Conservation (phyloP, 2,888 invertebrate species). For the Octodonta nipae region DNA sequence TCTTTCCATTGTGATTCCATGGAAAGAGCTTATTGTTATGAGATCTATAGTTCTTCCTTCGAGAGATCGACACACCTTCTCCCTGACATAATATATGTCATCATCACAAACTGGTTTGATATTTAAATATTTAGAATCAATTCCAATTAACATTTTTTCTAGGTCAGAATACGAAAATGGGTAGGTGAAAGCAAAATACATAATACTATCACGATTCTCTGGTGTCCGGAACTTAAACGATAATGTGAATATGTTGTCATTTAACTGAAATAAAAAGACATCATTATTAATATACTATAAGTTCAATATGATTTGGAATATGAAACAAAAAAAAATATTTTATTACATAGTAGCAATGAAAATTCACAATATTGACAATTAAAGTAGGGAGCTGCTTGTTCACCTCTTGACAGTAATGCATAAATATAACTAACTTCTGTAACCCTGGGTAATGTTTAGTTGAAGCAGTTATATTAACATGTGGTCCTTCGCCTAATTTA, state of each 20-base stretch:
- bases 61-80: constrained; percentile 63
- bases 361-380: no score
- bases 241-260: constrained; percentile 59
- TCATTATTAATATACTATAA: no score
- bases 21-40: constrained; percentile 68
- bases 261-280: constrained; percentile 41
- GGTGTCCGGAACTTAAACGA: constrained; percentile 59
- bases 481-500: no score
- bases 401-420: no score
- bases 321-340: no score
- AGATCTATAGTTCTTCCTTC: constrained; percentile 69
- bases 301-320: no score
- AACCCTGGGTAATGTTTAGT: no score
- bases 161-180: constrained; percentile 77
- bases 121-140: constrained; percentile 49
- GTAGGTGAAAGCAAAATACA: constrained; percentile 83
- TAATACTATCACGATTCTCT: constrained; percentile 56
- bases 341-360: no score
- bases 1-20: constrained; percentile 56
- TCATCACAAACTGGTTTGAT: constrained; percentile 35
- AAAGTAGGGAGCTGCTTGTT: no score
- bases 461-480: no score
- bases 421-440: no score
- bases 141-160: constrained; percentile 54
- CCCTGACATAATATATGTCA: constrained; percentile 74